Percentiles rank a stretch among this genome's conserved stretches.
Evolutionary conservation across 1,140 invertebrate genomes (phyloP).

Genomic region (Heliconius congener): DNA sequence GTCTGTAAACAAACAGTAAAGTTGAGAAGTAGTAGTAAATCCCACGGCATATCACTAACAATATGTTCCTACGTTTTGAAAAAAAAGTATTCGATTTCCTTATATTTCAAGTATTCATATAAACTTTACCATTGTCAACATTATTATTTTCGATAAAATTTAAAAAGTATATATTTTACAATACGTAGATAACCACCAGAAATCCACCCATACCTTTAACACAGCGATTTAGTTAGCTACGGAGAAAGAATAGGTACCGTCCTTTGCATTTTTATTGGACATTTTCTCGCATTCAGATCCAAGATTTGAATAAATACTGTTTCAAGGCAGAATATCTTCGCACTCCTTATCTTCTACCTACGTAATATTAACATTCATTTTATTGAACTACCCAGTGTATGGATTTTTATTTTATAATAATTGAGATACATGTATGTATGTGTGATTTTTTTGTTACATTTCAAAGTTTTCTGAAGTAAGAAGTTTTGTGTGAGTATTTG

Average conservation of each 20-base stretch:
- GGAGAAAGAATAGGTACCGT: conserved; percentile 58
- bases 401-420: conserved; percentile 1
- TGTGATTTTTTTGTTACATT: neutral
- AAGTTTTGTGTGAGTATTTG: too few relatives aligned
- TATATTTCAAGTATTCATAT: too few relatives aligned
- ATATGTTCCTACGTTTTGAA: too few relatives aligned
- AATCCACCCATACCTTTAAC: conserved; percentile 41
- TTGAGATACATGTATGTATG: neutral
- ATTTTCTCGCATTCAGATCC: conserved; percentile 56
- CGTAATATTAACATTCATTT: conserved; percentile 20
- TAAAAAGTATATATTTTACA: neutral
- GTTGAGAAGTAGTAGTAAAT: too few relatives aligned
- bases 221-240: conserved; percentile 65
- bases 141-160: too few relatives aligned
- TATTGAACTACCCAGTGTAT: neutral
- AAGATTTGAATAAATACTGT: conserved; percentile 63
- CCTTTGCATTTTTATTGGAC: conserved; percentile 74
- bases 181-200: conserved; percentile 18
- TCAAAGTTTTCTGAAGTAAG: too few relatives aligned
- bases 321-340: conserved; percentile 25
- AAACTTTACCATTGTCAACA: too few relatives aligned
- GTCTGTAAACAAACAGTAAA: too few relatives aligned
- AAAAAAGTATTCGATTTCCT: too few relatives aligned
- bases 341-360: conserved; percentile 16
- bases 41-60: too few relatives aligned